Evolutionary conservation across 2,888 invertebrate species (phyloP).

Genomic region (Scotopteryx bipunctaria): DNA sequence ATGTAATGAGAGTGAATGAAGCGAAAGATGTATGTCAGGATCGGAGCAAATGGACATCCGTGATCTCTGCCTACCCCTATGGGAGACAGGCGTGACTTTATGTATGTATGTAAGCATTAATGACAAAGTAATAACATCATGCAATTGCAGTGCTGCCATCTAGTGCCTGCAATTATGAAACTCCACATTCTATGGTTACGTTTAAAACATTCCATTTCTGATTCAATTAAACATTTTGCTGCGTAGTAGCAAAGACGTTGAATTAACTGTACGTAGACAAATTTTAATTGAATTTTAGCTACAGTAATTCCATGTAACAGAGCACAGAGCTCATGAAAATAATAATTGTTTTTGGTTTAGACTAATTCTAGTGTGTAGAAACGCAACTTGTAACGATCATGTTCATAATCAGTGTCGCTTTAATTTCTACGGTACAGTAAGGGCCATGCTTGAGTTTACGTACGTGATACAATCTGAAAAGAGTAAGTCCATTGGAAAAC

Average conservation of each 20-base stretch:
- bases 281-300: conserved; percentile 73
- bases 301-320: conserved; percentile 61
- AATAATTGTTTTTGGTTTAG: conserved; percentile 62
- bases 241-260: conserved; percentile 38
- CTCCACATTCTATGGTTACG: conserved; percentile 33
- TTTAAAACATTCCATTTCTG: conserved; percentile 49
- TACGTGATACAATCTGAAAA: too few relatives aligned
- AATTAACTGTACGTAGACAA: conserved; percentile 63
- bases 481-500: too few relatives aligned
- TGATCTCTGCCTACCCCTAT: too few relatives aligned
- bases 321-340: conserved; percentile 64
- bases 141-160: conserved; percentile 13
- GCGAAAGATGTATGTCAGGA: too few relatives aligned
- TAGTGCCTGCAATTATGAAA: conserved; percentile 27
- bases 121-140: not conserved
- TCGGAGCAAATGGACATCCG: too few relatives aligned
- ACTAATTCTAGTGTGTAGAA: conserved; percentile 1
- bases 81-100: too few relatives aligned
- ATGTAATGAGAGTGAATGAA: too few relatives aligned
- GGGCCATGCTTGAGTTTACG: too few relatives aligned
- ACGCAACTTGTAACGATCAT: not conserved
- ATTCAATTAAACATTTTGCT: conserved; percentile 61
- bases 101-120: too few relatives aligned
- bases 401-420: too few relatives aligned
- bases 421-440: too few relatives aligned